Evolutionary conservation across 2,113 vertebrate species (phyloP), one percentile per base, ranked within the genome.

Genomic region (Heterochromis multidens): DNA sequence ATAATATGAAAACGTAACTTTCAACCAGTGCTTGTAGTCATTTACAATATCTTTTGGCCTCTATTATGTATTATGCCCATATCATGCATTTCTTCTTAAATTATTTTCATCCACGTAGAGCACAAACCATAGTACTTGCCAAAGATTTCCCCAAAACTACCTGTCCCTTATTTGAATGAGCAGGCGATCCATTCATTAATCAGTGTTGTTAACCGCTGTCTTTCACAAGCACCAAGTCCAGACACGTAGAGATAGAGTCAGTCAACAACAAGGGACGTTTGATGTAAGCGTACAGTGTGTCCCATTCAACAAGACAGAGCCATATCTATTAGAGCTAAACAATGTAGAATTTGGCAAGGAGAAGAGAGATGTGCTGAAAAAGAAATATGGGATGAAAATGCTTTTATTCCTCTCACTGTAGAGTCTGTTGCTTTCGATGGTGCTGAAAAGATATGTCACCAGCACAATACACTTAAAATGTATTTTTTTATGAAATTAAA

Each of bases 221-320:
- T 86, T 89, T 85, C 83, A 91, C 33, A 83, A 90, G 72, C 60
- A 85, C 79, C 82, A 62, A 86, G 76, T 77, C 40, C 70, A 74
- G 11, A 43, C n/a, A 72, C 17, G 65, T 29, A 77, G 87, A 84
- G 70, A 81, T 40, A 7, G 77, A 77, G 9, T 27, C 27, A 27
- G n/a, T 58, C 29, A 7, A 49, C 77, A 86, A 61, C 19, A 74
- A 33, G 46, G 46, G 70, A n/a, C 1, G 1, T 54, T 54, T 33
- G 27, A 54, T 3, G 46, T n/a, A 33, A 33, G 27, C 13, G 70
- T 13, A 72, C 25, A 49, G 67, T 49, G 43, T 13, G 46, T 46
- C 27, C 17, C 52, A 33, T 74, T 74, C 46, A 54, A 54, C 43
- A n/a, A 52, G 46, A 74, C 27, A 54, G 27, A 54, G 17, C 21